Evolutionary conservation across 2,113 vertebrate species (phyloP), one percentile per base, ranked within the genome.

Genomic region (Antechinus flavipes): DNA sequence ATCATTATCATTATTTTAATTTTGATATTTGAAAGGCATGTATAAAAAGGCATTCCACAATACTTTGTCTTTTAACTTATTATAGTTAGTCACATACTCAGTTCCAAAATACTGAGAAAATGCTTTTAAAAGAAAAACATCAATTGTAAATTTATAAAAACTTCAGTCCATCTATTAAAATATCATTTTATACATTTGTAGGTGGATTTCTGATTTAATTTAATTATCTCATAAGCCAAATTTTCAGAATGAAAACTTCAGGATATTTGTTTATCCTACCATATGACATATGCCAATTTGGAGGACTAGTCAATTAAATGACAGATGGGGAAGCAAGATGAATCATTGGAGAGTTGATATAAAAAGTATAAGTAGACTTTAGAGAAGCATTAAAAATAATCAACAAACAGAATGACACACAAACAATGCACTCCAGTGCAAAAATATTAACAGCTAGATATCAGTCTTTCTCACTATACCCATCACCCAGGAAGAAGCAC

Each of bases 381-480:
- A 4, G 3, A 93, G 50, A 95, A 47, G 24, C 91, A 94, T 92
- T 93, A 90, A 27, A 95, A 94, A 92, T 90, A 47, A 93, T 55
- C 58, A 95, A 94, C 19, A 95, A 27, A 90, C 8, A 84, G 90
- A 91, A 92, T 12, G 7, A 89, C 8, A 96, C 91, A 24, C 9
- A 93, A 90, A 76, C 50, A 94, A 92, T 52, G 27, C 2, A 93
- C 11, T 68, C 46, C 26, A 94, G 46, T 55, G 94, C 54, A 58
- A 11, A 24, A 22, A 3, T 90, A 92, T 52, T 90, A 19, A 95
- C 49, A 93, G n/a, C 52, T 30, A 92, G 3, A 11, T 16, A 58
- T 94, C 90, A 93, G 2, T 1, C 94, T 50, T 90, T 54, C 90
- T 95, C n/a, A 22, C 1, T 95, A 6, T 19, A n/a, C 9, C 8